A percentile compares a stretch with the other conserved stretches of the same genome.
phyloP scores from a whole-genome alignment of 2,797 vertebrate species.

The Myotis myotis region DNA sequence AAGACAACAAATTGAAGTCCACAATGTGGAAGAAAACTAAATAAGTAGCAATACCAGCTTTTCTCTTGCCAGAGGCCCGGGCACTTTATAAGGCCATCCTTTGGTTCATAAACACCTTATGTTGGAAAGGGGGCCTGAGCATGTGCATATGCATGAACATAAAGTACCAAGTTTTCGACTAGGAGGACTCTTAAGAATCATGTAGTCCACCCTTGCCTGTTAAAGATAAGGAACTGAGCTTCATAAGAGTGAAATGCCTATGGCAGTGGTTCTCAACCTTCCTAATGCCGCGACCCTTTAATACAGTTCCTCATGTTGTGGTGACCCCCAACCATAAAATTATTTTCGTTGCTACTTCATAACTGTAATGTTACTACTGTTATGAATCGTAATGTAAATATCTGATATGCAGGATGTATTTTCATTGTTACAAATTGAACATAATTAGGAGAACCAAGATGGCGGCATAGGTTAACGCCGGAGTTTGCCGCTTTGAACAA shows the following conservation, averaged over 20 bases:
- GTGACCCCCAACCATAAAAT: too few species aligned
- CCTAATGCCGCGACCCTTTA: too few species aligned
- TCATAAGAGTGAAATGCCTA: neutral
- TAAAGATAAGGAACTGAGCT: neutral
- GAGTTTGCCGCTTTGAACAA: too few species aligned
- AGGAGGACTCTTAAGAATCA: neutral
- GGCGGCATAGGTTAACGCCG: too few species aligned
- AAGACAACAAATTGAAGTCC: constrained; percentile 4
- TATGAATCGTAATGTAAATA: too few species aligned
- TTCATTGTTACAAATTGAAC: too few species aligned
- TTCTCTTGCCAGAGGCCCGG: neutral
- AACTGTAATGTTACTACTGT: too few species aligned
- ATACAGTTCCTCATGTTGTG: too few species aligned
- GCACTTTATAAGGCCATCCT: neutral
- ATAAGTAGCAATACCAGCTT: neutral
- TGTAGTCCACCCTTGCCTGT: neutral
- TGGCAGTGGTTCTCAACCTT: too few species aligned
- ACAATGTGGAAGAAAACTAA: neutral
- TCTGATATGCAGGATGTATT: too few species aligned
- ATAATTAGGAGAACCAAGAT: too few species aligned
- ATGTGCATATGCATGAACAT: neutral
- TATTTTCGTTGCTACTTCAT: too few species aligned
- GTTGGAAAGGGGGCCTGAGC: neutral
- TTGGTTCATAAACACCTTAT: neutral
- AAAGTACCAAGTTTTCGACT: neutral